These are phyloP conservation scores for Homarus gammarus DNA, from an alignment of 2,888 invertebrate species.

Conservation along the genomic window DNA sequence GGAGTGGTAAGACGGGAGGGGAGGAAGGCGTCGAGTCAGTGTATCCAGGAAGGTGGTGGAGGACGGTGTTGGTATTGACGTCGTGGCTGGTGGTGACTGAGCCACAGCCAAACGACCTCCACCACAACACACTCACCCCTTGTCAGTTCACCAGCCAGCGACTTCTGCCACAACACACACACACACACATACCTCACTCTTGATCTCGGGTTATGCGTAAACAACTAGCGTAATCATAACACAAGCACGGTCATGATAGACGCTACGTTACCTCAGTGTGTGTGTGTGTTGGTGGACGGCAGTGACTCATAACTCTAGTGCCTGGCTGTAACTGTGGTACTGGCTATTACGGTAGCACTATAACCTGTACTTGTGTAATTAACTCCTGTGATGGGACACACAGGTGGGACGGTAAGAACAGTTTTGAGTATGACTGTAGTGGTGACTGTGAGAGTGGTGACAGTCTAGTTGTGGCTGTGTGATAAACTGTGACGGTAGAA, in stretches of 20 bases:
- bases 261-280: not conserved
- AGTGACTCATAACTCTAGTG: not conserved
- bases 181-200: no score
- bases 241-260: not conserved
- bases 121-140: not conserved
- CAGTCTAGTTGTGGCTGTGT: not conserved
- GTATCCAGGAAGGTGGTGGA: not conserved
- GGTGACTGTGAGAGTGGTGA: not conserved
- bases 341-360: not conserved
- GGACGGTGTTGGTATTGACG: conserved; percentile 3
- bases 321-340: not conserved
- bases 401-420: not conserved
- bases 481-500: not conserved
- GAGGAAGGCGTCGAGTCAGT: not conserved
- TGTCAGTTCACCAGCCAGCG: no score
- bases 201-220: no score
- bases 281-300: not conserved
- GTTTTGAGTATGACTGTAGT: not conserved
- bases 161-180: no score
- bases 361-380: not conserved
- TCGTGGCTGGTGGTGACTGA: not conserved
- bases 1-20: not conserved
- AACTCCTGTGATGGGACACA: not conserved
- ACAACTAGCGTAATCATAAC: no score
- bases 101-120: not conserved